Evolutionary conservation across 2,888 invertebrate species (phyloP).

Genomic region (Helobdella robusta): DNA sequence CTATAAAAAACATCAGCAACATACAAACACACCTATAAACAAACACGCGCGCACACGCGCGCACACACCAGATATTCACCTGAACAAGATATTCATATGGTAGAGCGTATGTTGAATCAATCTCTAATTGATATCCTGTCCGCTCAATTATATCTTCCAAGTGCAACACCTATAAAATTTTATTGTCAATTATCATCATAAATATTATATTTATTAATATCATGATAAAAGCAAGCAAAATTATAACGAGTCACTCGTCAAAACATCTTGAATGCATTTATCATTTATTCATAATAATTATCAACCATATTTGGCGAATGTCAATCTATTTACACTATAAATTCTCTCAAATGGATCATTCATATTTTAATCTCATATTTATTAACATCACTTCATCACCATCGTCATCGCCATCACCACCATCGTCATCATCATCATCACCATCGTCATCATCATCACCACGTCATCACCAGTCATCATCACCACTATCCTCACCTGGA

Average conservation of each 20-base stretch:
- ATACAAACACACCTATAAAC: no score
- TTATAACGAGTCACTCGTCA: no score
- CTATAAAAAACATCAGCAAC: constrained; percentile 31
- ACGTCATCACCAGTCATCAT: neutral
- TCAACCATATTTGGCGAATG: no score
- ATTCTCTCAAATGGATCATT: no score
- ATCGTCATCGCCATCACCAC: constrained; percentile 14
- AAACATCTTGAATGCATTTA: no score
- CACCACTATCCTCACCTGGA: constrained; percentile 28
- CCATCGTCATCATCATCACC: constrained; percentile 13
- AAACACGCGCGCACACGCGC: no score
- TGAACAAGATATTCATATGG: constrained; percentile 36
- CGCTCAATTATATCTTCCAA: constrained; percentile 44
- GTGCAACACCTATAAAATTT: neutral
- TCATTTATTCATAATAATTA: no score
- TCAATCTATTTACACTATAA: no score
- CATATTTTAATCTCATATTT: no score
- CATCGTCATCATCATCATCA: constrained; percentile 33
- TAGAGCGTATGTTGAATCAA: constrained; percentile 42
- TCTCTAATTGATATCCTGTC: constrained; percentile 39
- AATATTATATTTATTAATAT: neutral
- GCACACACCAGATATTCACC: no score
- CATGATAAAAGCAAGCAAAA: neutral
- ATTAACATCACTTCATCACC: constrained; percentile 4
- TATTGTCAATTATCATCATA: neutral